Base-by-base conservation (phyloP, 2,113 vertebrate genomes). In the Oreotragus oreotragus region DNA sequence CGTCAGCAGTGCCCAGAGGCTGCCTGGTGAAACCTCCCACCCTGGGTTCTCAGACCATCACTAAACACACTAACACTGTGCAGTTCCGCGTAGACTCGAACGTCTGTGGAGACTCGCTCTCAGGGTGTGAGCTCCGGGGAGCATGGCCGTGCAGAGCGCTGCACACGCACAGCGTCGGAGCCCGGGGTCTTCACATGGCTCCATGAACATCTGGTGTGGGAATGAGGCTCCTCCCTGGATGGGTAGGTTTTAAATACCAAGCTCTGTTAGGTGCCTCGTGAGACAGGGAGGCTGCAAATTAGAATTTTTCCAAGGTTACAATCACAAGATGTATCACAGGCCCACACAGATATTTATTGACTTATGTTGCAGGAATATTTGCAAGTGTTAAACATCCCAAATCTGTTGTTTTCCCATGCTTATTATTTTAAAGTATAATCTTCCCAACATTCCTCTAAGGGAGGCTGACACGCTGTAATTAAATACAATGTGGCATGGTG, bases 381-480 rank as follows among this genome's bases (percentile, higher is more conserved):
- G 77, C 70, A 90, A 51, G 25, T 55, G 60, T 33, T 33, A 81
- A 73, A 33, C 53, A 1, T 97, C 88, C 85, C 51, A 28, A 76
- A 84, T 66, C 28, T 85, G 30, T 28, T 57, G 19, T 93, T 73
- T 79, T 23, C 39, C 55, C 7, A 1, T 2, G 3, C 7, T 39
- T 57, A 0, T 58, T 94, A 66, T 73, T 79, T 91, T 66, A 81
- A 81, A 92, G 84, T 55, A 19, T 2, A 1, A 17, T 87, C 7
- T 88, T 62, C 80, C 96, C 87, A 76, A 28, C 36, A 25, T 97
- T 76, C 25, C 90, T 95, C 97, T 91, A 33, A 87, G 4, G 36
- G 4, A 81, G 87, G 7, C 39, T 80, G 90, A 96, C 90, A 1
- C 19, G 28, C 39, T 51, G 11, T 8, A 7, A 87, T 45, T 93